Conservation (phyloP, 35 echinoderm and acorn worm genomes). For the Heliocidaris erythrogramma region DNA sequence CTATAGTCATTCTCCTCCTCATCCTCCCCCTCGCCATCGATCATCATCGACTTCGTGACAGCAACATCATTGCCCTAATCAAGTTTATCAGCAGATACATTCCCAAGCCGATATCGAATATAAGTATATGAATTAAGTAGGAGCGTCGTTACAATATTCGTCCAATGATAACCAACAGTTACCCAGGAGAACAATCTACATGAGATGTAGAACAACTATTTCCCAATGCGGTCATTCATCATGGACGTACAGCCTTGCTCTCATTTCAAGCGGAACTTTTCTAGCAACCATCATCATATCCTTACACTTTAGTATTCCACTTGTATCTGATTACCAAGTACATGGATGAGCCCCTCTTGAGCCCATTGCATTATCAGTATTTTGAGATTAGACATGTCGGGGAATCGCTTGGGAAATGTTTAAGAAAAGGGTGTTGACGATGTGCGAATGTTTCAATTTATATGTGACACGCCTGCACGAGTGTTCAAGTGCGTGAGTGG, state of each 20-base stretch:
- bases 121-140: not conserved
- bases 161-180: not conserved
- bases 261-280: too few species aligned
- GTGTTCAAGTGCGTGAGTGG: too few species aligned
- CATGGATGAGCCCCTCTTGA: too few species aligned
- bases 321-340: too few species aligned
- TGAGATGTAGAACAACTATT: not conserved
- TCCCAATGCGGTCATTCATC: not conserved
- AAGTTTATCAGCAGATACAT: not conserved
- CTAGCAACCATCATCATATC: not conserved
- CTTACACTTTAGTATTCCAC: too few species aligned
- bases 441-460: too few species aligned
- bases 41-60: conserved; percentile 7
- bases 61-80: not conserved
- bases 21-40: not conserved
- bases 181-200: not conserved
- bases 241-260: not conserved
- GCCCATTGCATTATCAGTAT: too few species aligned
- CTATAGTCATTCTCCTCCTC: not conserved
- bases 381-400: too few species aligned
- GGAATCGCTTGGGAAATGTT: too few species aligned
- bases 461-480: too few species aligned
- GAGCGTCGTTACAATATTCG: not conserved
- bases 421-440: too few species aligned
- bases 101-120: not conserved